Evolutionary conservation across 1,140 invertebrate genomes (phyloP), one percentile per base, ranked within the genome.

Genomic region (Pectinophora gossypiella): DNA sequence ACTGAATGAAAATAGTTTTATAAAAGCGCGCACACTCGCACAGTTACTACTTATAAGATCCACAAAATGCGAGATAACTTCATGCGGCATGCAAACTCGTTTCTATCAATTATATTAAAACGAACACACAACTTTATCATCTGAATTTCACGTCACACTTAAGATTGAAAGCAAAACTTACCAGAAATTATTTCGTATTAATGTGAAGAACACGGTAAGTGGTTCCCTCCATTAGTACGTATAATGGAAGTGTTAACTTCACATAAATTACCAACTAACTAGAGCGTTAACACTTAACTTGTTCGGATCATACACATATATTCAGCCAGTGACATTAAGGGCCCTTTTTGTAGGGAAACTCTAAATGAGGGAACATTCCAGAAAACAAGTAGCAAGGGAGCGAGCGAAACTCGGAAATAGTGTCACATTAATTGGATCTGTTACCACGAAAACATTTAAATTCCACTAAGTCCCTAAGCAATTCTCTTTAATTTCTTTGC

Each of bases 1-100:
- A 52, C 40, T 48, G 54, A 57, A 64, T 64, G 53, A 64, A 60
- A 64, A 51, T 51, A 23, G 52, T 51, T 53, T 48, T 44, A 48
- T 15, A 23, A 45, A 50, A 50, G n/a, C n/a, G n/a, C n/a, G n/a
- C n/a, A n/a, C n/a, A n/a, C n/a, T n/a, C n/a, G n/a, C n/a, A n/a
- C n/a, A n/a, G n/a, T n/a, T n/a, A n/a, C n/a, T n/a, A n/a, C n/a
- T n/a, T n/a, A n/a, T n/a, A n/a, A n/a, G n/a, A n/a, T n/a, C n/a
- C n/a, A n/a, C n/a, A n/a, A n/a, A n/a, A n/a, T n/a, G n/a, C n/a
- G n/a, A n/a, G n/a, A n/a, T n/a, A n/a, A n/a, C n/a, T n/a, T n/a
- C n/a, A n/a, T n/a, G n/a, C n/a, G n/a, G n/a, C n/a, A n/a, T n/a
- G n/a, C n/a, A n/a, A n/a, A n/a, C n/a, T n/a, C n/a, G n/a, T n/a